phyloP scores from a whole-genome alignment of 2,113 vertebrate genomes.

The Fukomys damarensis region DNA sequence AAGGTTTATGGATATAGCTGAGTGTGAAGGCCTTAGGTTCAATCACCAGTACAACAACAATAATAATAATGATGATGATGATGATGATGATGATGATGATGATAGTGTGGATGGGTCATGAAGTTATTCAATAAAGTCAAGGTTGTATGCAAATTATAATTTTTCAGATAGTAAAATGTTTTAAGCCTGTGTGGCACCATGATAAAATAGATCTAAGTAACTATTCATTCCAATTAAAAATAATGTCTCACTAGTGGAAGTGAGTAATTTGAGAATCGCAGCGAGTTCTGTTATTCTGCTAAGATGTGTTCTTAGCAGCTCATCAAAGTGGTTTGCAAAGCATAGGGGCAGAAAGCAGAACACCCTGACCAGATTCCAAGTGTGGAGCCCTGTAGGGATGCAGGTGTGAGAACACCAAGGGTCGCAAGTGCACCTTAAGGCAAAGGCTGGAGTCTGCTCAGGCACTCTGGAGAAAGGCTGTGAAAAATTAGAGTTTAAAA shows the following conservation, averaged over 20 bases:
- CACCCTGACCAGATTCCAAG: not conserved
- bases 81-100: too few relatives aligned
- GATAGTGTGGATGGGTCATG: not conserved
- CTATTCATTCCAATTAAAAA: slow-evolving; percentile 14
- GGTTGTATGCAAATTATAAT: not conserved
- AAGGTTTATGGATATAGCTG: not conserved
- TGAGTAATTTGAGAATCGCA: not conserved
- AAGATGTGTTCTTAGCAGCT: not conserved
- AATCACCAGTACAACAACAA: not conserved
- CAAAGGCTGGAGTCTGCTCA: not conserved
- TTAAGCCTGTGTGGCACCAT: not conserved
- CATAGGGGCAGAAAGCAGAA: not conserved
- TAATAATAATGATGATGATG: not conserved
- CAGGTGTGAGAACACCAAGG: not conserved
- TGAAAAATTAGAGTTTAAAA: slow-evolving; percentile 18
- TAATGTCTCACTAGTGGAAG: not conserved
- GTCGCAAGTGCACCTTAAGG: not conserved
- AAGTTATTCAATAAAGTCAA: not conserved
- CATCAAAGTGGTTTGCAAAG: not conserved
- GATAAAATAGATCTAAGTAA: not conserved
- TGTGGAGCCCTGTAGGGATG: not conserved
- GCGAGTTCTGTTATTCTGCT: not conserved
- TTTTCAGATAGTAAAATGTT: not conserved
- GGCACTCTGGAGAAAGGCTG: not conserved
- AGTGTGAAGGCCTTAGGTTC: not conserved